A percentile compares a stretch with the other conserved stretches of the same genome.
Evolutionary conservation across 2,888 invertebrate species (phyloP).

Genomic region (Tachystola acroxantha): DNA sequence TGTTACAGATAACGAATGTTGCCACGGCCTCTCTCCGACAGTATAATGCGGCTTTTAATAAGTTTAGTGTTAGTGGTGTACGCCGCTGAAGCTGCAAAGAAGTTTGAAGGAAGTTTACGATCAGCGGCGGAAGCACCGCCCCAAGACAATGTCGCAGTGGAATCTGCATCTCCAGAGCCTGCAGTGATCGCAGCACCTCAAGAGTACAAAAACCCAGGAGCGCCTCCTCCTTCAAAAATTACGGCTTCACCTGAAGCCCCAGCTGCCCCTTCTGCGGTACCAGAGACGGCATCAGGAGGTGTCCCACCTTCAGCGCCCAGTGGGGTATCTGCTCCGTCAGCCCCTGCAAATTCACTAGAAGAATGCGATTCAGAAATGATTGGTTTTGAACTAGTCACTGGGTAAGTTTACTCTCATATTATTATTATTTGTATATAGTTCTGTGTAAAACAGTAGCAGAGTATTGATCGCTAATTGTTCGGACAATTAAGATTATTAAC

Average conservation of each 20-base stretch:
- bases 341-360: slow-evolving; percentile 79
- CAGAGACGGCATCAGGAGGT: slow-evolving; percentile 66
- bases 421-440: too few species aligned
- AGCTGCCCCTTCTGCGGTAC: slow-evolving; percentile 41
- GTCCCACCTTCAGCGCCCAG: slow-evolving; percentile 72
- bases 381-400: slow-evolving; percentile 94
- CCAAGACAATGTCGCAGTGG: slow-evolving; percentile 68
- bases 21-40: slow-evolving; percentile 58
- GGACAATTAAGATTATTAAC: slow-evolving; percentile 44
- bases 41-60: slow-evolving; percentile 66
- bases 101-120: slow-evolving; percentile 67
- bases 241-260: slow-evolving; percentile 32
- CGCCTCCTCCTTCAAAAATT: slow-evolving; percentile 42
- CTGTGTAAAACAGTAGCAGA: slow-evolving; percentile 13
- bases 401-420: slow-evolving; percentile 62
- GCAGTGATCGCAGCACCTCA: slow-evolving; percentile 64
- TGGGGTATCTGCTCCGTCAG: slow-evolving; percentile 70
- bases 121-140: slow-evolving; percentile 70
- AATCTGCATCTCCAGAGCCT: slow-evolving; percentile 63
- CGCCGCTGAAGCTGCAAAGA: slow-evolving; percentile 66
- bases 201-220: slow-evolving; percentile 63
- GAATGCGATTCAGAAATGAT: slow-evolving; percentile 94
- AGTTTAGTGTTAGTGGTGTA: slow-evolving; percentile 65
- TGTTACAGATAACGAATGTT: slow-evolving; percentile 72
- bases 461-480: slow-evolving; percentile 40